Percentiles rank a stretch among this genome's conserved stretches.
Evolutionary conservation across 92 coral and sea anemone species (phyloP).

Genomic region (Pocillopora meandrina): DNA sequence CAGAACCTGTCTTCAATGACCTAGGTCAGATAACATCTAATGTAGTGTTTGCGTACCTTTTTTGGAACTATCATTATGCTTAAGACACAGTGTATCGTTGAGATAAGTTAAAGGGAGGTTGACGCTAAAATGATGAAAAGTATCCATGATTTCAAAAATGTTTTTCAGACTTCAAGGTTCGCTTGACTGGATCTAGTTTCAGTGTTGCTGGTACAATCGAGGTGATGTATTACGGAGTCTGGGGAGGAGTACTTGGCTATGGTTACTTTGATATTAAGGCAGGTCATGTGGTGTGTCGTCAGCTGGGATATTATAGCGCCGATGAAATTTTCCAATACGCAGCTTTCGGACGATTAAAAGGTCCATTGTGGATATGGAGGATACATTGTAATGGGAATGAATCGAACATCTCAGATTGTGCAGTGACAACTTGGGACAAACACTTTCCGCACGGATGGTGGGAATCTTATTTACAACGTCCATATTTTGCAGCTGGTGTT

Average conservation of each 20-base stretch:
- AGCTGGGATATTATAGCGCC: slow-evolving; percentile 30
- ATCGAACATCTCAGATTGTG: background rate
- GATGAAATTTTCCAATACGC: background rate
- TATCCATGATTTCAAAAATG: background rate
- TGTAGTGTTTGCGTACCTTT: too few relatives aligned
- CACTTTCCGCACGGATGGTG: background rate
- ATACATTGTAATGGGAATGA: slow-evolving; percentile 27
- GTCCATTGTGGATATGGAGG: background rate
- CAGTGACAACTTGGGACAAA: background rate
- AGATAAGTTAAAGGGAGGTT: too few relatives aligned
- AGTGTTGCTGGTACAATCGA: slow-evolving; percentile 17
- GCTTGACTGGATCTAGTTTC: slow-evolving; percentile 3
- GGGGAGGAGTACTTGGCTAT: slow-evolving; percentile 21
- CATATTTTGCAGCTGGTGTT: background rate
- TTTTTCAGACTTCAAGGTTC: slow-evolving; percentile 16
- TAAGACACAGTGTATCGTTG: too few relatives aligned
- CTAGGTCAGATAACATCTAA: too few relatives aligned
- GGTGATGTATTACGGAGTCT: slow-evolving; percentile 28
- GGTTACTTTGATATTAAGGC: slow-evolving; percentile 1
- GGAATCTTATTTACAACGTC: background rate
- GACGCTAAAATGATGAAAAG: too few relatives aligned
- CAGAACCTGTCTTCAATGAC: too few relatives aligned
- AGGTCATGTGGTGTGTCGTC: slow-evolving; percentile 35
- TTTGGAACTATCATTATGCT: too few relatives aligned
- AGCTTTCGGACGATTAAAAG: slow-evolving; percentile 1